A percentile compares a stretch with the other conserved stretches of the same genome.
Evolutionary conservation across 2,888 invertebrate species (phyloP).

Genomic region (Himalopsyche kuldschensis): DNA sequence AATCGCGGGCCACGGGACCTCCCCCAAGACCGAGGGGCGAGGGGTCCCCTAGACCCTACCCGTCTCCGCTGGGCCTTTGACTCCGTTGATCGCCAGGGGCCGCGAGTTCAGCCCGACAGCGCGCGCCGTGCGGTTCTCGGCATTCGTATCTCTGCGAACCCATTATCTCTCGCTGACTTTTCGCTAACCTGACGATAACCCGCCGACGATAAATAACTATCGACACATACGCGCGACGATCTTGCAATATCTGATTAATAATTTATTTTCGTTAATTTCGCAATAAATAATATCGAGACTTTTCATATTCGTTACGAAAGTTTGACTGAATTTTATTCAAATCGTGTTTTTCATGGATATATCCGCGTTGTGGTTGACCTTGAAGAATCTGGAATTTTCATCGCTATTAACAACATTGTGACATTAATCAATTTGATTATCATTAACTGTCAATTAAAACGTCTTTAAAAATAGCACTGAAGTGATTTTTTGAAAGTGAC

Average conservation of each 20-base stretch:
- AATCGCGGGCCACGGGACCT: constrained; percentile 27
- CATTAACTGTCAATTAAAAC: background rate
- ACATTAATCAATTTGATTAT: background rate
- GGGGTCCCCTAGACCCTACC: background rate
- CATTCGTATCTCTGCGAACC: background rate
- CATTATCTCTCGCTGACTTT: background rate
- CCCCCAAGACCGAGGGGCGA: constrained; percentile 15
- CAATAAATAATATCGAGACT: no score
- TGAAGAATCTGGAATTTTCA: background rate
- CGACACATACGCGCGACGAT: no score
- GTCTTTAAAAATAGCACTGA: background rate
- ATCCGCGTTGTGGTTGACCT: constrained; percentile 2
- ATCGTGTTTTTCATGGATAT: background rate
- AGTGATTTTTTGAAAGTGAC: background rate
- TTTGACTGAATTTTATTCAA: background rate
- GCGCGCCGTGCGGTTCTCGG: background rate
- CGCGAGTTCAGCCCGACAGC: constrained; percentile 28
- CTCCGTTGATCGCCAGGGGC: constrained; percentile 22
- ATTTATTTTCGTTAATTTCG: no score
- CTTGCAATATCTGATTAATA: no score
- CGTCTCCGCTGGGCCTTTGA: constrained; percentile 27
- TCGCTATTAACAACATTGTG: background rate
- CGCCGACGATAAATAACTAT: background rate
- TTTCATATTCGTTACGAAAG: background rate
- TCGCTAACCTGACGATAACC: background rate